Conservation (phyloP, 2,888 invertebrate genomes). For the Drosophila koepferae region DNA sequence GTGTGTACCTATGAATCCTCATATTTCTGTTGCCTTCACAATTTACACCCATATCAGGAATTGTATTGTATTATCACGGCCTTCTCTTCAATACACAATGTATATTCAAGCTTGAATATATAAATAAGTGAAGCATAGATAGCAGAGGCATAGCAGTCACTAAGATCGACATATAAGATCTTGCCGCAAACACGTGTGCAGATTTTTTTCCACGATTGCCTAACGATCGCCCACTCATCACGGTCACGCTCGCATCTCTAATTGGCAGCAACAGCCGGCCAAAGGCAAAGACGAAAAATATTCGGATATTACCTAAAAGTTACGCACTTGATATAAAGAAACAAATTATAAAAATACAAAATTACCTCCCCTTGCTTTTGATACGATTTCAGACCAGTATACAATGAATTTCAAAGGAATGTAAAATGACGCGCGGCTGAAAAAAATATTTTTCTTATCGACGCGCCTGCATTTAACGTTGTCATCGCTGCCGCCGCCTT, state of each 20-base stretch:
- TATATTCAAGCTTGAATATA: background rate
- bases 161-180: background rate
- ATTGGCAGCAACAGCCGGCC: conserved; percentile 46
- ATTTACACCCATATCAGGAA: conserved; percentile 18
- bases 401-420: conserved; percentile 23
- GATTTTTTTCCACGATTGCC: conserved; percentile 7
- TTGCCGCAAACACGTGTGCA: conserved; percentile 37
- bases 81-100: conserved; percentile 1
- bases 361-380: conserved; percentile 1
- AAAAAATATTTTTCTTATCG: conserved; percentile 25
- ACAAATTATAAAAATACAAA: background rate
- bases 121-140: background rate
- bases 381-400: conserved; percentile 6
- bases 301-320: conserved; percentile 12
- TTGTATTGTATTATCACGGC: conserved; percentile 24
- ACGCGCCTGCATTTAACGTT: conserved; percentile 33
- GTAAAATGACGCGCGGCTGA: conserved; percentile 35
- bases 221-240: conserved; percentile 32
- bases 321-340: conserved; percentile 15
- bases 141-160: background rate
- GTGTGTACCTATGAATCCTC: conserved; percentile 6
- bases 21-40: conserved; percentile 19
- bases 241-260: conserved; percentile 47
- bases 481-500: conserved; percentile 55
- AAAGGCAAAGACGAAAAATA: conserved; percentile 13